These are phyloP conservation scores for Ophiothrix spiculata DNA, from an alignment of 35 echinoderm and acorn worm genomes.

Conservation along the genomic window DNA sequence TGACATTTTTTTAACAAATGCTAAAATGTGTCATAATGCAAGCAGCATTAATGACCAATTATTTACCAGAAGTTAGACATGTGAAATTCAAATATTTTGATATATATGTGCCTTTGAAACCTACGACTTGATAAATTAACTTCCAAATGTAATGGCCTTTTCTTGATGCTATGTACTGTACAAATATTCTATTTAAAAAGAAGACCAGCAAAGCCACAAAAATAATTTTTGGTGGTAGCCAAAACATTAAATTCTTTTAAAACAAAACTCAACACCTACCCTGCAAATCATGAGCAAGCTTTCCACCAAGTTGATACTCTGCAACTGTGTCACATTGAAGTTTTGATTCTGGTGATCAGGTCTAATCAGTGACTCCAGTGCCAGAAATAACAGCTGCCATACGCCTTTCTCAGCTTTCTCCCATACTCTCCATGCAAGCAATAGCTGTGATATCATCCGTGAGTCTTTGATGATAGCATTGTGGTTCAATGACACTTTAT, in stretches of 20 bases:
- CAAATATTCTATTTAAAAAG: too few species aligned
- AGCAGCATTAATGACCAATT: too few species aligned
- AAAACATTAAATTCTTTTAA: neutral
- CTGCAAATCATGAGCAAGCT: constrained; percentile 70
- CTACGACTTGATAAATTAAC: too few species aligned
- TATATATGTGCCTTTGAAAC: too few species aligned
- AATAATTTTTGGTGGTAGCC: neutral
- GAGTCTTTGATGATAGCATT: constrained; percentile 77
- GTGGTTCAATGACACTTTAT: constrained; percentile 68
- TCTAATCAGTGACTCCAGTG: constrained; percentile 58
- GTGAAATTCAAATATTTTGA: too few species aligned
- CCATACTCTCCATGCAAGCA: constrained; percentile 88
- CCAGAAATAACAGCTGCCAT: constrained; percentile 58
- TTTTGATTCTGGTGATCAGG: constrained; percentile 51
- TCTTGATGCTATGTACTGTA: too few species aligned
- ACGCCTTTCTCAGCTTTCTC: constrained; percentile 53
- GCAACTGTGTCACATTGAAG: constrained; percentile 81
- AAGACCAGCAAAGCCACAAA: too few species aligned
- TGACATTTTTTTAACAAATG: too few species aligned
- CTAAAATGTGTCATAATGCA: too few species aligned
- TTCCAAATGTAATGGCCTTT: too few species aligned
- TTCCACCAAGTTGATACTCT: constrained; percentile 58
- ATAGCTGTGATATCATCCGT: constrained; percentile 52
- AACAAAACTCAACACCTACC: constrained; percentile 29
- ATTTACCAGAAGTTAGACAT: too few species aligned